Percentiles rank a stretch among this genome's conserved stretches.
These are phyloP conservation scores for Volucella bombylans DNA, from an alignment of 2,888 invertebrate species.

Conservation along the genomic window DNA sequence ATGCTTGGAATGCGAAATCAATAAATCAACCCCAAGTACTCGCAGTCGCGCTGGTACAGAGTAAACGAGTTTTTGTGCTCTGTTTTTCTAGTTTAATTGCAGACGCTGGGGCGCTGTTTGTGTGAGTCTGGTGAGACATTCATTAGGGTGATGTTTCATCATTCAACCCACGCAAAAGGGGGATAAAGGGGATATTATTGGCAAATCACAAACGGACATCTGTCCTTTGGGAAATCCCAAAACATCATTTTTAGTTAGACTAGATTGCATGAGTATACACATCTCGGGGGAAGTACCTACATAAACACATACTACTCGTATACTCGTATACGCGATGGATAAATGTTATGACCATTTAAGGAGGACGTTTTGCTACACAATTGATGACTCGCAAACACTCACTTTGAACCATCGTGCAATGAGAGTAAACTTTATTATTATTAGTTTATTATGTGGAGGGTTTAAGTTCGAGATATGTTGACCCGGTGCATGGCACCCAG, in stretches of 20 bases:
- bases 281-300: conserved; percentile 36
- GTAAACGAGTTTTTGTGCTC: conserved; percentile 46
- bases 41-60: no score
- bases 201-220: conserved; percentile 56
- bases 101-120: conserved; percentile 52
- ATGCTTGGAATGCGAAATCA: conserved; percentile 59
- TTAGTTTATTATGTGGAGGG: conserved; percentile 41
- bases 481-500: not conserved
- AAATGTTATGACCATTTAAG: conserved; percentile 66
- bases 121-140: conserved; percentile 43
- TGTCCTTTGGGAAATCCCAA: conserved; percentile 61
- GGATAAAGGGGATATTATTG: conserved; percentile 22
- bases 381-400: conserved; percentile 49
- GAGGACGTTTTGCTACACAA: conserved; percentile 24
- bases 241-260: conserved; percentile 35
- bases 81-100: conserved; percentile 63
- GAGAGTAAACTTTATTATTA: conserved; percentile 56
- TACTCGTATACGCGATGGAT: conserved; percentile 58
- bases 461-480: conserved; percentile 1
- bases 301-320: no score
- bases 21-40: conserved; percentile 66
- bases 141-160: conserved; percentile 58
- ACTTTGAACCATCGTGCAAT: conserved; percentile 52
- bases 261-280: not conserved
- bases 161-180: not conserved